Percentiles rank a stretch among this genome's conserved stretches.
Evolutionary conservation across 1,140 invertebrate species (phyloP).

Genomic region (Anagrus nilaparvatae): DNA sequence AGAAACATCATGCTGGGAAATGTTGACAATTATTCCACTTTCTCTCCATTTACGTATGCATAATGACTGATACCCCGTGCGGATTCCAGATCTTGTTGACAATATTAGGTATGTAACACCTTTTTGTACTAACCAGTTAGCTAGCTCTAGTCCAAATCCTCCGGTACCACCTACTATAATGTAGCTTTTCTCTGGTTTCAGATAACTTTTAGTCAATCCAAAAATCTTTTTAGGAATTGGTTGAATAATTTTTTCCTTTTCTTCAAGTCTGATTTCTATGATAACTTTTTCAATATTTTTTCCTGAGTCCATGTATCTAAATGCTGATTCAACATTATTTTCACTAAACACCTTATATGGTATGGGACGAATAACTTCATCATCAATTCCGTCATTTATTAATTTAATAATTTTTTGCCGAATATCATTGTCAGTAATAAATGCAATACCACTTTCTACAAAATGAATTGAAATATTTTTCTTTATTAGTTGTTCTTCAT

Average conservation of each 20-base stretch:
- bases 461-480: no score
- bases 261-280: constrained; percentile 43
- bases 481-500: no score
- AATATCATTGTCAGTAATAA: no score
- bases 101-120: constrained; percentile 56
- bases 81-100: constrained; percentile 54
- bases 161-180: constrained; percentile 54
- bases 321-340: constrained; percentile 35
- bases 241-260: no score
- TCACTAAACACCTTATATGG: constrained; percentile 30
- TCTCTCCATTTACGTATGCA: constrained; percentile 41
- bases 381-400: no score
- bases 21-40: constrained; percentile 41
- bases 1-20: constrained; percentile 36
- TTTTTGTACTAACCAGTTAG: constrained; percentile 58
- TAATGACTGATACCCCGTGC: constrained; percentile 53
- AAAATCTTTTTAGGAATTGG: constrained; percentile 19
- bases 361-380: no score
- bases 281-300: constrained; percentile 62
- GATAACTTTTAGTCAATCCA: constrained; percentile 43
- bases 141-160: constrained; percentile 66
- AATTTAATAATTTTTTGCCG: no score
- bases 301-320: constrained; percentile 54
- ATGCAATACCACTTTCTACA: no score
- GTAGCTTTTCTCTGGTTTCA: constrained; percentile 33